A percentile compares a stretch with the other conserved stretches of the same genome.
Conservation (phyloP, 1,140 invertebrate species). For the Dreissena rostriformis region DNA sequence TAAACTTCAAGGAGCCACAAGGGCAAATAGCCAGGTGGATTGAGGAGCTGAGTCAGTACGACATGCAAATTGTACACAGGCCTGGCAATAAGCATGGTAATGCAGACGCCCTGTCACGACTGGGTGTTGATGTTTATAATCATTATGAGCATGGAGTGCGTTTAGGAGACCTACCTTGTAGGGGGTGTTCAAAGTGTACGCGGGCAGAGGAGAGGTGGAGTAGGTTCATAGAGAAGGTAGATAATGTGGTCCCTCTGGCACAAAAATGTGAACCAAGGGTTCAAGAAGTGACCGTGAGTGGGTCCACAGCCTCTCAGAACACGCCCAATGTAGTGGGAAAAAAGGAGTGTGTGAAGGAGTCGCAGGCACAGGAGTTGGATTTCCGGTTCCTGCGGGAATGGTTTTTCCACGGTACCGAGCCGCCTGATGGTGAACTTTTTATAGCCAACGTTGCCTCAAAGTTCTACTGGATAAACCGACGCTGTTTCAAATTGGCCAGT, state of each 20-base stretch:
- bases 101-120: slow-evolving; percentile 38
- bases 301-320: slow-evolving; percentile 1
- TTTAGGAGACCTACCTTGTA: slow-evolving; percentile 12
- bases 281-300: neutral
- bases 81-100: slow-evolving; percentile 23
- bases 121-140: neutral
- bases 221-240: neutral
- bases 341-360: neutral
- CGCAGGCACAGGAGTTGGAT: neutral
- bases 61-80: neutral
- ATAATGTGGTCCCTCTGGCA: neutral
- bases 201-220: neutral
- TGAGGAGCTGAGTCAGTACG: neutral
- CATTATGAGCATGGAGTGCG: neutral
- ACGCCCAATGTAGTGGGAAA: neutral
- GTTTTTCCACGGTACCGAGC: neutral
- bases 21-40: neutral
- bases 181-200: slow-evolving; percentile 29
- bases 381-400: slow-evolving; percentile 1
- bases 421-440: slow-evolving; percentile 20
- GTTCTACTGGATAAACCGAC: slow-evolving; percentile 4
- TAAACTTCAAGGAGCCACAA: slow-evolving; percentile 11
- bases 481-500: neutral
- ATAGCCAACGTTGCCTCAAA: neutral
- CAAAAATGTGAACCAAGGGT: neutral